Conservation (phyloP, 2,113 vertebrate species). For the Dicerorhinus sumatrensis region DNA sequence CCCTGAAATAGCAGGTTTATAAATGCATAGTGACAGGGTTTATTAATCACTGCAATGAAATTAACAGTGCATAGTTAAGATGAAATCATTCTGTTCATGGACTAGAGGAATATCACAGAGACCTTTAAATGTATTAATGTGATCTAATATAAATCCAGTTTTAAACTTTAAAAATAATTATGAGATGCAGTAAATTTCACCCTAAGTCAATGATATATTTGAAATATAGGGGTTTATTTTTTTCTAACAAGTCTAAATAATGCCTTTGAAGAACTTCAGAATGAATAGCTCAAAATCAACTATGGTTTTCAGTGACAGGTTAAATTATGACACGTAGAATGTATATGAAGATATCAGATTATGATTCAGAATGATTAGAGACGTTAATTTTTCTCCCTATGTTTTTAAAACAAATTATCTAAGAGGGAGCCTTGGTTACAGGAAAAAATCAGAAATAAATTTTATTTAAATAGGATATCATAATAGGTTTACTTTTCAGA, state of each 20-base stretch:
- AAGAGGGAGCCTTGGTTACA: neutral
- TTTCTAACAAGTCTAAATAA: neutral
- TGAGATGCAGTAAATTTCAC: slow-evolving; percentile 61
- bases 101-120: slow-evolving; percentile 66
- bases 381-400: neutral
- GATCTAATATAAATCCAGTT: slow-evolving; percentile 62
- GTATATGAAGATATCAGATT: neutral
- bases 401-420: neutral
- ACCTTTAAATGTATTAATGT: slow-evolving; percentile 61
- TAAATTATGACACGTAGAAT: rapidly evolving
- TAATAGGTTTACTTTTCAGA: neutral
- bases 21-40: slow-evolving; percentile 67
- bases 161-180: slow-evolving; percentile 67
- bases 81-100: slow-evolving; percentile 66
- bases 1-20: slow-evolving; percentile 72
- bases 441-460: neutral
- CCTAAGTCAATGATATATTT: neutral
- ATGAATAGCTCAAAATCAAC: neutral
- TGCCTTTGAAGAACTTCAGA: neutral
- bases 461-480: neutral
- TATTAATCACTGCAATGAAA: slow-evolving; percentile 83
- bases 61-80: slow-evolving; percentile 78
- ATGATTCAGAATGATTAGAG: neutral
- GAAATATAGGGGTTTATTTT: neutral
- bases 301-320: neutral